phyloP scores from a whole-genome alignment of 2,888 invertebrate genomes.

The Epistrophe eligans region DNA sequence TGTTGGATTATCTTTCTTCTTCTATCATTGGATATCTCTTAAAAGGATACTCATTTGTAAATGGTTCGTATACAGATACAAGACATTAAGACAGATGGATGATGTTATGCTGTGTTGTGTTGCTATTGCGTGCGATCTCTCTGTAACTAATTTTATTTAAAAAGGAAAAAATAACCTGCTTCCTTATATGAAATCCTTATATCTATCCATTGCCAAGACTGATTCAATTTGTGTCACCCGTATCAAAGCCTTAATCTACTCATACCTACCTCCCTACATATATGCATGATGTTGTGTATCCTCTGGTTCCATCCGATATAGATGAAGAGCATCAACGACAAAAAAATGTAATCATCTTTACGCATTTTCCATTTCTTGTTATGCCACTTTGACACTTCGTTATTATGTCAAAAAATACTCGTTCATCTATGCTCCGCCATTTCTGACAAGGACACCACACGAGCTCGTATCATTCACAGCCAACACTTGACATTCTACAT shows the following conservation, averaged over 20 bases:
- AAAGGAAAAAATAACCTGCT: constrained; percentile 40
- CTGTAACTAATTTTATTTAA: constrained; percentile 59
- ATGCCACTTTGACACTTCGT: constrained; percentile 70
- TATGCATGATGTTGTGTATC: neutral
- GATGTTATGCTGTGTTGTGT: neutral
- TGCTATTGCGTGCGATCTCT: neutral
- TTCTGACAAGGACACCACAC: constrained; percentile 42
- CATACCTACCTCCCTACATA: neutral
- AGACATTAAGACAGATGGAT: constrained; percentile 36
- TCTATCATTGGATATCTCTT: constrained; percentile 53
- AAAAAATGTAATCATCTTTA: constrained; percentile 64
- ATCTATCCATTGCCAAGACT: constrained; percentile 12
- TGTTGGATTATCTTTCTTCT: constrained; percentile 64
- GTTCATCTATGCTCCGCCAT: constrained; percentile 29
- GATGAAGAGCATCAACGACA: neutral
- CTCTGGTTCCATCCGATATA: constrained; percentile 1
- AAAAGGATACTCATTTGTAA: constrained; percentile 67
- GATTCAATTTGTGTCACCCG: constrained; percentile 65
- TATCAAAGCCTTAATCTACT: neutral
- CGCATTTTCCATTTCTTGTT: constrained; percentile 63
- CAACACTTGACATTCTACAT: constrained; percentile 37
- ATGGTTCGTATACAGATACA: constrained; percentile 63
- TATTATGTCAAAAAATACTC: constrained; percentile 59
- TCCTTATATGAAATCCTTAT: neutral
- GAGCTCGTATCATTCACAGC: constrained; percentile 51